These are phyloP conservation scores for Tribolium madens DNA, from an alignment of 1,140 invertebrate species.

Conservation along the genomic window DNA sequence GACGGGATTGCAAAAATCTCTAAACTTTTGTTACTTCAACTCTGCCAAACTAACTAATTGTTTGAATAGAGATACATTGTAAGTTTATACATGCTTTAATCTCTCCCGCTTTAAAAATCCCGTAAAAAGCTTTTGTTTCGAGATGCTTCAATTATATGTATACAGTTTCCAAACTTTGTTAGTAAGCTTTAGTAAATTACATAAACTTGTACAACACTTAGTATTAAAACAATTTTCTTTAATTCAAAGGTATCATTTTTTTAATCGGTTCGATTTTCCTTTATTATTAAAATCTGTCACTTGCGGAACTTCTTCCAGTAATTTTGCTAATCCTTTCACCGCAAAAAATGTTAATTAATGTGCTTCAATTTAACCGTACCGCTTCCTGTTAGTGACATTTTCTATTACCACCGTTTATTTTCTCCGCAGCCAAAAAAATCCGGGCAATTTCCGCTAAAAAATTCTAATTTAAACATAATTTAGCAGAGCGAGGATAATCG, in stretches of 20 bases:
- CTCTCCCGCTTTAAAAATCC: background rate
- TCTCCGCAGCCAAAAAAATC: background rate
- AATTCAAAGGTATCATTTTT: too few species aligned
- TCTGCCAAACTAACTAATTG: too few species aligned
- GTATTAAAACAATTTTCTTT: background rate
- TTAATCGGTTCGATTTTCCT: background rate
- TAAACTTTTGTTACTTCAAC: too few species aligned
- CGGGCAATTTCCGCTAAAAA: constrained; percentile 11
- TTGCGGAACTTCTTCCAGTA: background rate
- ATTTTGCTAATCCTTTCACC: background rate
- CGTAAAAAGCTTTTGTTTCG: background rate
- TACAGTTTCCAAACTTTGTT: too few species aligned
- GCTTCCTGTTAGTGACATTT: background rate
- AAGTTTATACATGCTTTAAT: background rate
- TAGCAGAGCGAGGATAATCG: constrained; percentile 16
- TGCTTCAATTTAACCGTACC: background rate
- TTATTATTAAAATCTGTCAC: background rate
- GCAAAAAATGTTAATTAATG: background rate
- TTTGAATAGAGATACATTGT: background rate
- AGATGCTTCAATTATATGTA: too few species aligned
- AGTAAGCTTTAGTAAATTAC: background rate
- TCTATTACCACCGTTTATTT: background rate
- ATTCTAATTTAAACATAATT: constrained; percentile 31
- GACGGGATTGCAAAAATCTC: too few species aligned
- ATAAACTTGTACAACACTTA: background rate